Evolutionary conservation across 2,113 vertebrate species (phyloP), one percentile per base, ranked within the genome.

Genomic region (Mustela lutreola): DNA sequence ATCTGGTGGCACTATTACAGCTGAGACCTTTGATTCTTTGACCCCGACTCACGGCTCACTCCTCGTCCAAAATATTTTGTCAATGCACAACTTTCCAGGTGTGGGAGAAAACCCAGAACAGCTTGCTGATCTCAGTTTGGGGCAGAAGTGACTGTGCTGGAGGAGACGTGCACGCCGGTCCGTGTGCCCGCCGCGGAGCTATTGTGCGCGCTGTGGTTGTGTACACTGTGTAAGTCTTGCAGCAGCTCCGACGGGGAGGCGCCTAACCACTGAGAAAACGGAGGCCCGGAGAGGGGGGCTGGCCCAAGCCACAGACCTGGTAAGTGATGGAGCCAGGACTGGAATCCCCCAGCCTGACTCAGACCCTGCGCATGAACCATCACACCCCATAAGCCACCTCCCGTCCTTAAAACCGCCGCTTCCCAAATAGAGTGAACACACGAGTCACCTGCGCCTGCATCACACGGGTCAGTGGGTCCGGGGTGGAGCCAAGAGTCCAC

Each of bases 131-230:
- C 58, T 22, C 42, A 42, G 26, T 1, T 9, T 8, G 2, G 14
- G 12, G 63, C 42, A 5, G 53, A 11, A 11, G 22, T 31, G 36
- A 8, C 12, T 1, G 9, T 45, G 3, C 5, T n/a, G 28, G 26
- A 78, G 39, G 28, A 26, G 15, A 33, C 2, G n/a, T 39, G 53
- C 4, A 26, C 36, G 14, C 11, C 6, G 4, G 50, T 15, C 9
- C 11, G 3, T 2, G 42, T 15, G 48, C 28, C 48, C 4, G 70
- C 7, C n/a, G 10, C 12, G 18, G 45, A 56, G 45, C 33, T 56
- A 2, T 14, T 26, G 79, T 24, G 33, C 1, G 0, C 11, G 2
- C 4, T 11, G 11, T 9, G 1, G 7, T 10, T 11, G 7, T 45
- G 15, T 42, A 21, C 9, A 3, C 1, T 5, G 62, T 5, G 36